A percentile compares a stretch with the other conserved stretches of the same genome.
Conservation (phyloP, 1,140 invertebrate genomes). For the Papilio aristodemus region DNA sequence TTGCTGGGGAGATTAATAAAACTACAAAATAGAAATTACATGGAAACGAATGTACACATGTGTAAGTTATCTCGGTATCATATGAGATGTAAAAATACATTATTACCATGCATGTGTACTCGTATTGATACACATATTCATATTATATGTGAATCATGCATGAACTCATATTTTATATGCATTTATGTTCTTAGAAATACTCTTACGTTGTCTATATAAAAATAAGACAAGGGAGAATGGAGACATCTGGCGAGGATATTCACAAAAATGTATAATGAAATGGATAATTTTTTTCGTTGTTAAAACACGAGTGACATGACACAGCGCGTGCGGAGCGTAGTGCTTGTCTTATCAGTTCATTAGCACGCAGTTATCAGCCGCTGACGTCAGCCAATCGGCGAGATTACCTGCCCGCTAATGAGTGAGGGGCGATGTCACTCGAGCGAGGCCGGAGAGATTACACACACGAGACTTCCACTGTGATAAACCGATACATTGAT, state of each 20-base stretch:
- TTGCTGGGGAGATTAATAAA: too few relatives aligned
- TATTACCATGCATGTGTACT: too few relatives aligned
- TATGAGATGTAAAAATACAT: too few relatives aligned
- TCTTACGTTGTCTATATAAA: too few relatives aligned
- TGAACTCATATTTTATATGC: too few relatives aligned
- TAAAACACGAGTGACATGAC: not conserved
- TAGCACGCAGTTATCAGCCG: not conserved
- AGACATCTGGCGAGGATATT: not conserved
- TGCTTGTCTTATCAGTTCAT: conserved; percentile 4
- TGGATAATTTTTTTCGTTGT: not conserved
- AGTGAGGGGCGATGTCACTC: conserved; percentile 8
- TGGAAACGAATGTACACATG: too few relatives aligned
- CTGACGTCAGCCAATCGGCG: conserved; percentile 13
- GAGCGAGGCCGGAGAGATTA: not conserved
- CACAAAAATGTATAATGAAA: not conserved
- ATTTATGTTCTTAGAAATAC: too few relatives aligned
- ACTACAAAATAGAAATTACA: too few relatives aligned
- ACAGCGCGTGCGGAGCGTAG: not conserved
- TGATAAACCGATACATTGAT: not conserved
- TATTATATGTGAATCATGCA: too few relatives aligned
- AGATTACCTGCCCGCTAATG: conserved; percentile 12
- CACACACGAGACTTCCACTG: not conserved
- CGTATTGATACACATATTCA: too few relatives aligned
- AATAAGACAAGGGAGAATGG: too few relatives aligned
- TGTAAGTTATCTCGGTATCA: too few relatives aligned